A percentile compares a stretch with the other conserved stretches of the same genome.
Conservation (phyloP, 2,113 vertebrate species). For the Panthera leo region DNA sequence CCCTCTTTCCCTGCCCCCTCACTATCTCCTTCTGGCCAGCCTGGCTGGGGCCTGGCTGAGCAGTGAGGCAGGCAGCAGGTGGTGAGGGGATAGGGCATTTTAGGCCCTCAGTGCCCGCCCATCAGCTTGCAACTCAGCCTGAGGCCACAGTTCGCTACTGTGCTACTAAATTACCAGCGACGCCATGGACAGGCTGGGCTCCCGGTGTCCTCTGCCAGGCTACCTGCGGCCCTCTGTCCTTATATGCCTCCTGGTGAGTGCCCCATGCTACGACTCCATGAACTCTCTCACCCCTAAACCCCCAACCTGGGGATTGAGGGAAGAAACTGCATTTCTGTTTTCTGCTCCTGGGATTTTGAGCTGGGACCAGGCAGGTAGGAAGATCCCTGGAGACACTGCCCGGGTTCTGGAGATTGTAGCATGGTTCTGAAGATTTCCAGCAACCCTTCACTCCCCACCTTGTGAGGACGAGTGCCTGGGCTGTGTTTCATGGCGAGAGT, state of each 20-base stretch:
- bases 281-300: neutral
- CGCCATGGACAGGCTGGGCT: slow-evolving; percentile 71
- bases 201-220: slow-evolving; percentile 63
- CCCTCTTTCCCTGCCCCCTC: neutral
- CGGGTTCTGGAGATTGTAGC: neutral
- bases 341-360: neutral
- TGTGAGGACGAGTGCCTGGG: neutral
- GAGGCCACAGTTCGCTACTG: neutral
- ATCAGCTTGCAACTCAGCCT: neutral
- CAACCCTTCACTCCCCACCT: neutral
- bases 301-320: neutral
- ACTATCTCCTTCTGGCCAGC: neutral
- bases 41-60: neutral
- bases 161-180: neutral
- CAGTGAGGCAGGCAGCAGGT: neutral
- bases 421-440: neutral
- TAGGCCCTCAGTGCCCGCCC: neutral
- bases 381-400: neutral
- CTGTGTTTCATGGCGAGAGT: neutral
- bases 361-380: neutral
- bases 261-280: accelerated
- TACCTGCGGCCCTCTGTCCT: slow-evolving; percentile 49
- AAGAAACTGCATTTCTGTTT: neutral
- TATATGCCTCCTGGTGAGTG: slow-evolving; percentile 78
- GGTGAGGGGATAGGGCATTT: neutral